Evolutionary conservation across 2,797 vertebrate species (phyloP), one percentile per base, ranked within the genome.

Genomic region (Somateria mollissima): DNA sequence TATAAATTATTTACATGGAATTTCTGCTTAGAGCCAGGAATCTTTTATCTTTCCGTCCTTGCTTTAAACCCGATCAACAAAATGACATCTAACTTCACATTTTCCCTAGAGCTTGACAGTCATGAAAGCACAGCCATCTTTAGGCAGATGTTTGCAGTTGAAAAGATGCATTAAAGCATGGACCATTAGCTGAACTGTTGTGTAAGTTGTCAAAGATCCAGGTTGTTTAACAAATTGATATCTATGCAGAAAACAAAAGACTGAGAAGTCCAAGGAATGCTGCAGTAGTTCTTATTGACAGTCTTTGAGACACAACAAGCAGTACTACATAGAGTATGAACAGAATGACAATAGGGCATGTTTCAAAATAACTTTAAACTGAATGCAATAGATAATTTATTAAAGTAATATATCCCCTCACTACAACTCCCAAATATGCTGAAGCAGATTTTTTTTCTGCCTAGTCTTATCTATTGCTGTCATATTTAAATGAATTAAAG

Each of bases 211-310:
- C 87, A 95, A 83, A 94, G 75, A 76, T 80, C 92, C 93, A 89
- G 70, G 88, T 64, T 81, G 90, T 92, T 97, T 95, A 96, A 97
- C 95, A 97, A 97, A 95, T 76, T 95, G 79, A 87, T 97, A 84
- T 56, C 75, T 70, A 36, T 89, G 65, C 72, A 54, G 57, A 81
- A 81, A 86, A 71, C 70, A 88, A 85, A 87, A 77, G 60, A 27
- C 34, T 83, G 51, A 84, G 66, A 53, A 56, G 62, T 60, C n/a
- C 95, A 6, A 84, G 72, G 53, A 92, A 77, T 87, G 71, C 72
- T 90, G 70, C 49, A 75, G 71, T 87, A 65, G 83, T 82, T 96
- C 84, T 73, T 91, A 89, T 5, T 77, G 73, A 91, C 61, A 82
- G 53, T 64, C 62, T 92, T 88, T 67, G 69, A 94, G 89, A 95